Evolutionary conservation across 2,113 vertebrate species (phyloP).

Genomic region (Rhombomys opimus): DNA sequence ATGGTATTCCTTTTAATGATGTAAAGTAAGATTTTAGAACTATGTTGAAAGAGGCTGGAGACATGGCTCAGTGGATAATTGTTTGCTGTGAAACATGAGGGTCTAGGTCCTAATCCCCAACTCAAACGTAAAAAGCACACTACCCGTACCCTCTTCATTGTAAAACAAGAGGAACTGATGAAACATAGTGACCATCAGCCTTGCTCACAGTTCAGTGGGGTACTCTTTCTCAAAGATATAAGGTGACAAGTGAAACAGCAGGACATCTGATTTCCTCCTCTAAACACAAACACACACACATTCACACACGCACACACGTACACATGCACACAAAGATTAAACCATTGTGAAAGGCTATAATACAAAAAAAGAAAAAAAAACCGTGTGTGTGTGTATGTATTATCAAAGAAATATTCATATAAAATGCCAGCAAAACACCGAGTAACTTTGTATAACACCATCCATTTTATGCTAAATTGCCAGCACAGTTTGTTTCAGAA

Average conservation of each 20-base stretch:
- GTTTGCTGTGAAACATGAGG: background rate
- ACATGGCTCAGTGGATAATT: background rate
- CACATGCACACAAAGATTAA: background rate
- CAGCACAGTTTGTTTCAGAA: background rate
- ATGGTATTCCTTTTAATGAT: background rate
- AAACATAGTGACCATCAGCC: background rate
- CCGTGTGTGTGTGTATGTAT: background rate
- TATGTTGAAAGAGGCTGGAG: background rate
- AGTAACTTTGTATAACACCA: background rate
- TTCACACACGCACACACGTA: no score
- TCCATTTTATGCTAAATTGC: background rate
- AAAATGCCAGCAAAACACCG: background rate
- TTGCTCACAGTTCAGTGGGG: background rate
- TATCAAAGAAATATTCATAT: background rate
- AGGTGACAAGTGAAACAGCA: no score
- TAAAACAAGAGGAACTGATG: no score
- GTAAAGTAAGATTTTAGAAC: conserved; percentile 27
- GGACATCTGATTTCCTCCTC: background rate
- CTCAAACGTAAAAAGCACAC: no score
- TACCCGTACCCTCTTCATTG: no score
- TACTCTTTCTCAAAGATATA: background rate
- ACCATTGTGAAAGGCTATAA: background rate
- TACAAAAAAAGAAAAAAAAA: background rate
- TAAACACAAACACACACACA: background rate
- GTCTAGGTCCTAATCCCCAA: no score